phyloP scores from a whole-genome alignment of 2,797 vertebrate species.

The Acestrorhynchus altus region DNA sequence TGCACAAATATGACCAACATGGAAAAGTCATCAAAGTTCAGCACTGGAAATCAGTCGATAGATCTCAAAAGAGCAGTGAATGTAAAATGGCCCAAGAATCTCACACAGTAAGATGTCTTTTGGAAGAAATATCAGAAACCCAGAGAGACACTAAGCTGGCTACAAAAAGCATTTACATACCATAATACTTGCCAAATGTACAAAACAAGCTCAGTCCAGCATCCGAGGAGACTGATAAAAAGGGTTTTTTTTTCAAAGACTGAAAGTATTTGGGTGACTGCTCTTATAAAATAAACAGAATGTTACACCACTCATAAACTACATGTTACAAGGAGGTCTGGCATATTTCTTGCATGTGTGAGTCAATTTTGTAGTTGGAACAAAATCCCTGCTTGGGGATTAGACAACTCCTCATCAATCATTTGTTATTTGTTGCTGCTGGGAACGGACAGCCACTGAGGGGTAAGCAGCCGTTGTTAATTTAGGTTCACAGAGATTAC shows the following conservation, averaged over 20 bases:
- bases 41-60: no score
- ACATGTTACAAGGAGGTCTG: background rate
- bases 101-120: no score
- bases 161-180: no score
- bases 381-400: slow-evolving; percentile 4
- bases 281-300: background rate
- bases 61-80: no score
- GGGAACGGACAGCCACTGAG: slow-evolving; percentile 17
- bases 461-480: slow-evolving; percentile 31
- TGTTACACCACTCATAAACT: background rate
- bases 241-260: background rate
- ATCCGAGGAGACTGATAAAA: no score
- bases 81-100: no score
- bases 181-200: no score
- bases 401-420: slow-evolving; percentile 46
- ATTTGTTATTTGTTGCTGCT: slow-evolving; percentile 36
- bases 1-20: no score
- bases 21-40: no score
- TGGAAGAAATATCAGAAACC: no score
- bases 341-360: slow-evolving; percentile 2
- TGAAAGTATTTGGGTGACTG: background rate
- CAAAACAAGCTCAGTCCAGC: background rate
- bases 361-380: slow-evolving; percentile 36
- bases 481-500: slow-evolving; percentile 47
- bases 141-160: no score